phyloP scores from a whole-genome alignment of 2,113 vertebrate species.

The Petroica traversi region DNA sequence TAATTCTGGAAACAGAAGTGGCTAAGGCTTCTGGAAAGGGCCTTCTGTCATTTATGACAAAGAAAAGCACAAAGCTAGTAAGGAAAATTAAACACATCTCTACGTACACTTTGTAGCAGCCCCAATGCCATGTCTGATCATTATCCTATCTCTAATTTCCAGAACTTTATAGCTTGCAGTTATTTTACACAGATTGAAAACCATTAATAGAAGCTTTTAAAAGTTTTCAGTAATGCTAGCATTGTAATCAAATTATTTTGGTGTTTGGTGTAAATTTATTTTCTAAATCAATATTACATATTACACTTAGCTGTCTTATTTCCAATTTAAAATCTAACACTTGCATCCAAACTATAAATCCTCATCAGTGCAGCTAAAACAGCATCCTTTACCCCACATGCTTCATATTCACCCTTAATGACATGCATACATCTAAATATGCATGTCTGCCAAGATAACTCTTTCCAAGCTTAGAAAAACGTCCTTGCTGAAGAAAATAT shows the following conservation, averaged over 20 bases:
- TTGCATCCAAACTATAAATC: not conserved
- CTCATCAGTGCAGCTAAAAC: not conserved
- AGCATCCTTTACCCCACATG: not conserved
- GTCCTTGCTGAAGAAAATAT: not conserved
- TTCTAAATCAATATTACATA: not conserved
- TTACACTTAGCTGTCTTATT: not conserved
- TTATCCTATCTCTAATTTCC: not conserved
- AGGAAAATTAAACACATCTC: not conserved
- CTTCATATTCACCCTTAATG: not conserved
- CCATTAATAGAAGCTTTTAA: not conserved
- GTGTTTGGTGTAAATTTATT: not conserved
- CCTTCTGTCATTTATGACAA: not conserved
- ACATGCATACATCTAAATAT: not conserved
- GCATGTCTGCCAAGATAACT: not conserved
- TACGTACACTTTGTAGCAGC: not conserved
- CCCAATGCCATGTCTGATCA: not conserved
- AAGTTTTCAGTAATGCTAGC: not conserved
- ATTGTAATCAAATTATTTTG: not conserved
- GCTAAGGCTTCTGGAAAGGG: not conserved
- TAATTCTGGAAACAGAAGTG: not conserved
- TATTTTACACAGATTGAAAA: not conserved
- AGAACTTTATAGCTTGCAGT: not conserved
- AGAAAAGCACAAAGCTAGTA: not conserved
- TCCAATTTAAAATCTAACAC: not conserved
- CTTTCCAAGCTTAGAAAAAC: not conserved